A percentile compares a stretch with the other conserved stretches of the same genome.
phyloP scores from a whole-genome alignment of 2,888 invertebrate species.

The Tetranychus piercei region DNA sequence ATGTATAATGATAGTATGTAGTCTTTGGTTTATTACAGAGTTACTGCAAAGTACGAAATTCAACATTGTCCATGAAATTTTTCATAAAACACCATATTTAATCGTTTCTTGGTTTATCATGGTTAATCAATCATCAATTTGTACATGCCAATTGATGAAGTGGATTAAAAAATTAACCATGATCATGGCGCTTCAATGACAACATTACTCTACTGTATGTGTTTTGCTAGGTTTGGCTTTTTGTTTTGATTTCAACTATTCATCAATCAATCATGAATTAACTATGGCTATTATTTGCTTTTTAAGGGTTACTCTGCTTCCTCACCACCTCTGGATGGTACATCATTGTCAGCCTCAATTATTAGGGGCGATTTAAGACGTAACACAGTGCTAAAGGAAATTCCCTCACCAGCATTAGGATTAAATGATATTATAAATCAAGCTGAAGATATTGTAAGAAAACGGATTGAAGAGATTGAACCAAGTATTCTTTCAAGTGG shows the following conservation, averaged over 20 bases:
- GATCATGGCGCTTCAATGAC: too few species aligned
- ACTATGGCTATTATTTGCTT: background rate
- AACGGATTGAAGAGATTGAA: slow-evolving; percentile 22
- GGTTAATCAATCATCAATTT: too few species aligned
- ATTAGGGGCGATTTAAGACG: background rate
- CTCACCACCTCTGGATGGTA: background rate
- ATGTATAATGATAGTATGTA: too few species aligned
- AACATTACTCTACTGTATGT: too few species aligned
- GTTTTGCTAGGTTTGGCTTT: background rate
- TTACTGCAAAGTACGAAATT: too few species aligned
- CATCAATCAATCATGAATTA: background rate
- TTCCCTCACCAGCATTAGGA: slow-evolving; percentile 10
- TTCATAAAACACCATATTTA: too few species aligned
- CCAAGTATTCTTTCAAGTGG: slow-evolving; percentile 24
- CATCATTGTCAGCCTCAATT: background rate
- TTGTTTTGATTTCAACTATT: background rate
- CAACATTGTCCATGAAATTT: too few species aligned
- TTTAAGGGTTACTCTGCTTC: background rate
- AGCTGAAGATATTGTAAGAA: slow-evolving; percentile 21
- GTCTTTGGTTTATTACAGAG: too few species aligned
- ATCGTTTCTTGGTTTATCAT: too few species aligned
- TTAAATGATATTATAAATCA: slow-evolving; percentile 19
- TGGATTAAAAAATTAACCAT: too few species aligned
- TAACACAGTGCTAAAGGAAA: background rate
- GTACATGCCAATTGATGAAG: too few species aligned